Conservation (phyloP, 1,140 invertebrate genomes). For the Drosophila sproati region DNA sequence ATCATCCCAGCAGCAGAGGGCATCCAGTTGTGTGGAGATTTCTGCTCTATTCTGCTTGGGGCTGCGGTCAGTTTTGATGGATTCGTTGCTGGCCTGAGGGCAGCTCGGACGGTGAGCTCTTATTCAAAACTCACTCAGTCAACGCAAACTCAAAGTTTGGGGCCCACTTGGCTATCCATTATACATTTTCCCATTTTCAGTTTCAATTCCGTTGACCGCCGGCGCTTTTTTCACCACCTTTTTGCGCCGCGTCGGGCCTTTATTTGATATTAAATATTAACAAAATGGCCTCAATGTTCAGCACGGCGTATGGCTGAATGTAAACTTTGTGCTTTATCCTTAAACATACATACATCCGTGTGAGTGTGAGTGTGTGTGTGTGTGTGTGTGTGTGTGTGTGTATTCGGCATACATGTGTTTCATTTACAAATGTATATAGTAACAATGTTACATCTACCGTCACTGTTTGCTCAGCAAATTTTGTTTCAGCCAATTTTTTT, state of each 20-base stretch:
- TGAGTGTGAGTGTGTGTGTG: no score
- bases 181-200: slow-evolving; percentile 42
- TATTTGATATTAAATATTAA: slow-evolving; percentile 84
- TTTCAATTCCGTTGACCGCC: slow-evolving; percentile 53
- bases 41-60: background rate
- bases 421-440: slow-evolving; percentile 80
- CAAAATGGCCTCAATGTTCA: slow-evolving; percentile 82
- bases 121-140: slow-evolving; percentile 54
- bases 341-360: slow-evolving; percentile 53
- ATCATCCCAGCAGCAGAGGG: slow-evolving; percentile 32
- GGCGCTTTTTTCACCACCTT: slow-evolving; percentile 38
- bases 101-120: background rate
- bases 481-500: slow-evolving; percentile 62
- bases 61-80: slow-evolving; percentile 73
- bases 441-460: slow-evolving; percentile 46
- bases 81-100: slow-evolving; percentile 48
- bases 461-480: slow-evolving; percentile 73
- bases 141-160: slow-evolving; percentile 8
- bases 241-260: slow-evolving; percentile 54
- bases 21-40: slow-evolving; percentile 1
- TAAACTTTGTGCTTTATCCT: slow-evolving; percentile 78
- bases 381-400: no score
- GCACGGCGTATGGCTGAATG: slow-evolving; percentile 52
- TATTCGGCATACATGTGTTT: slow-evolving; percentile 58
- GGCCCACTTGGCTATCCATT: slow-evolving; percentile 23